phyloP scores from a whole-genome alignment of 2,797 vertebrate species.

The Pipistrellus pipistrellus region DNA sequence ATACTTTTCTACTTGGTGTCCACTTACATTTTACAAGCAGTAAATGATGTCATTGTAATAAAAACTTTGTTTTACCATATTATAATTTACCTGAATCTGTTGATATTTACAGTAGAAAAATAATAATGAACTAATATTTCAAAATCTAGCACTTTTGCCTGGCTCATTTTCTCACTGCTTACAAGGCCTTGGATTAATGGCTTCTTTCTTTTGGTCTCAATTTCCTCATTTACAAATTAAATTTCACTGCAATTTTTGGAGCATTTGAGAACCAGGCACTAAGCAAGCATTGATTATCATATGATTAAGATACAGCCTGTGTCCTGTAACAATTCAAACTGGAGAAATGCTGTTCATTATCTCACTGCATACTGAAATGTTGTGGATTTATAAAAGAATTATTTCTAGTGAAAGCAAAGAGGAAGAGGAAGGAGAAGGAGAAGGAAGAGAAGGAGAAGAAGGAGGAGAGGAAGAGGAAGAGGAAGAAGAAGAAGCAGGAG shows the following conservation, averaged over 20 bases:
- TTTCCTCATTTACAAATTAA: constrained; percentile 67
- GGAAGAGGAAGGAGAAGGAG: background rate
- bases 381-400: background rate
- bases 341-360: background rate
- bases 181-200: constrained; percentile 3
- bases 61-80: background rate
- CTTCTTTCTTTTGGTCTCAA: constrained; percentile 47
- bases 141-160: background rate
- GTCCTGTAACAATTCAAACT: background rate
- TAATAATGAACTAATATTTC: constrained; percentile 9
- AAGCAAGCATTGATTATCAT: background rate
- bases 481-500: too few relatives aligned
- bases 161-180: background rate
- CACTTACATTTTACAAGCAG: constrained; percentile 16
- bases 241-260: constrained; percentile 52
- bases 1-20: background rate
- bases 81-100: background rate
- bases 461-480: too few relatives aligned
- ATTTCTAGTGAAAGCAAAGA: background rate
- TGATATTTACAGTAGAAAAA: background rate
- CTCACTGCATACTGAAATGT: background rate
- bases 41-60: constrained; percentile 31
- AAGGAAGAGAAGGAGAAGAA: too few relatives aligned
- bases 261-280: background rate
- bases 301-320: background rate